Conservation (phyloP, 2,113 vertebrate genomes). For the Rhea americana region DNA sequence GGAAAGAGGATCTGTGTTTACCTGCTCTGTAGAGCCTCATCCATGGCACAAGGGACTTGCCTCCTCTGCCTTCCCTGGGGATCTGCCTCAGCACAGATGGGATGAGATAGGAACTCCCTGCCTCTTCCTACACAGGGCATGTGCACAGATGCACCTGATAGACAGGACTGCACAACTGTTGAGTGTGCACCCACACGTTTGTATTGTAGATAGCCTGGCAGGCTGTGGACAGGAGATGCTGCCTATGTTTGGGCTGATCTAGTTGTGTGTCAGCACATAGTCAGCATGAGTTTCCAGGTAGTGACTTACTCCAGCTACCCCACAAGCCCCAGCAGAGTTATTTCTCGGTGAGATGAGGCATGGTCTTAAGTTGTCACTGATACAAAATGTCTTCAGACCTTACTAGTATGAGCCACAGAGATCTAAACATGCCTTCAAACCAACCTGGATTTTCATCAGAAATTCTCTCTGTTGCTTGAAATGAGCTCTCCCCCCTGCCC, state of each 20-base stretch:
- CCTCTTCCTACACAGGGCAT: neutral
- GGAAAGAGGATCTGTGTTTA: neutral
- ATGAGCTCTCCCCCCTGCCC: neutral
- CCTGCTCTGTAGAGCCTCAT: neutral
- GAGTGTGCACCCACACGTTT: neutral
- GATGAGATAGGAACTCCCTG: neutral
- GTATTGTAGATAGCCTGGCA: fast-evolving
- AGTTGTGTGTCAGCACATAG: neutral
- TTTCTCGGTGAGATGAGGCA: neutral
- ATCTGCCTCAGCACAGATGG: neutral
- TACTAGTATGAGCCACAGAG: neutral
- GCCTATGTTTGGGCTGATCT: neutral
- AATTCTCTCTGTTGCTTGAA: conserved; percentile 54
- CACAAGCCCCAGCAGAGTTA: neutral
- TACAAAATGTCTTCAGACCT: neutral
- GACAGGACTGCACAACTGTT: fast-evolving
- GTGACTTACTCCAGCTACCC: neutral
- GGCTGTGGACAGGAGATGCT: neutral
- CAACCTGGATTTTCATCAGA: conserved; percentile 39
- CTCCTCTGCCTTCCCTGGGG: neutral
- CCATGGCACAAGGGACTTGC: neutral
- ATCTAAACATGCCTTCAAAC: neutral
- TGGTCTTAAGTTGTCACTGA: neutral
- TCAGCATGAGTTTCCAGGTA: neutral
- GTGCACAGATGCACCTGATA: neutral